phyloP scores from a whole-genome alignment of 2,797 vertebrate species.

The Yasuhikotakia modesta region DNA sequence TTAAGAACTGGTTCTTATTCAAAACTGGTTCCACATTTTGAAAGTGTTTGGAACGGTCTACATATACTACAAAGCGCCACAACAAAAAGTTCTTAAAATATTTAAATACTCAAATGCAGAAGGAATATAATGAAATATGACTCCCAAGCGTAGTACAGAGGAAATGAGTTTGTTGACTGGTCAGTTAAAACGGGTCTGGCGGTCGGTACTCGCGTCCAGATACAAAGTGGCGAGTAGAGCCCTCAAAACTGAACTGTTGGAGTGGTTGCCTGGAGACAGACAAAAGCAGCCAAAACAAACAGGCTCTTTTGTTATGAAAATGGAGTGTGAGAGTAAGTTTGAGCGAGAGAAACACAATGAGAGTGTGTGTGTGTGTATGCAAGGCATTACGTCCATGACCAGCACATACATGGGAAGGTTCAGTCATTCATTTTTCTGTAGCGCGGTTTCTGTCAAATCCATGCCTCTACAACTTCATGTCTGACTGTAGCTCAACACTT shows the following conservation, averaged over 20 bases:
- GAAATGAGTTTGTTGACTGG: neutral
- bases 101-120: no score
- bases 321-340: constrained; percentile 67
- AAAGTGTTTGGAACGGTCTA: neutral
- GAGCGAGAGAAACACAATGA: constrained; percentile 57
- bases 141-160: neutral
- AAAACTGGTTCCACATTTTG: neutral
- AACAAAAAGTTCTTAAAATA: no score
- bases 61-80: no score
- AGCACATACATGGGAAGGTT: neutral
- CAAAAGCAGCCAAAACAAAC: constrained; percentile 60
- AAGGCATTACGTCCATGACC: constrained; percentile 52
- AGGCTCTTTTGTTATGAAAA: constrained; percentile 56
- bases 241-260: constrained; percentile 49
- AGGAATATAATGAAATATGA: neutral
- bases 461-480: neutral
- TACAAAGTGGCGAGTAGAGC: constrained; percentile 40
- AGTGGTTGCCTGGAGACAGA: constrained; percentile 59
- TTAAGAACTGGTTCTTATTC: neutral
- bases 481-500: neutral
- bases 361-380: constrained; percentile 39
- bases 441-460: neutral
- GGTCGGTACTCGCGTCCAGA: constrained; percentile 32
- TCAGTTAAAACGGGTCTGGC: neutral
- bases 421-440: neutral